phyloP scores from a whole-genome alignment of 2,113 vertebrate species.

The Cynopterus brachyotis region DNA sequence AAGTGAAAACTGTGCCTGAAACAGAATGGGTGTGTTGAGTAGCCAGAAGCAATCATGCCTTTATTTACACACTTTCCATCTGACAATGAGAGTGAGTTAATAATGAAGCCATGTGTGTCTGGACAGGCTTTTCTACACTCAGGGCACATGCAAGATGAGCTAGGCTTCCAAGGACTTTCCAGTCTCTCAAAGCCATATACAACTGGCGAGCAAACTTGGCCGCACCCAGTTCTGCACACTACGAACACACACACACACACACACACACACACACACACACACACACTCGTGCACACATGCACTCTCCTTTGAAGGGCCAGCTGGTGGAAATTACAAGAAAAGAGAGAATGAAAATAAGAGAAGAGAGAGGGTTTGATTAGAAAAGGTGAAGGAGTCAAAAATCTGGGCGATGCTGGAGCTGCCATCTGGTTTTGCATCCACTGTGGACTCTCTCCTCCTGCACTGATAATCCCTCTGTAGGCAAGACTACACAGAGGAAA shows the following conservation, averaged over 20 bases:
- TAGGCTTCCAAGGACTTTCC: not conserved
- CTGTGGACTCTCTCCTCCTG: rapidly evolving
- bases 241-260: too few species aligned
- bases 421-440: not conserved
- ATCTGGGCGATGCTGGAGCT: not conserved
- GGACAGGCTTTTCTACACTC: not conserved
- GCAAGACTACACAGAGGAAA: not conserved
- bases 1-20: rapidly evolving
- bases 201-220: not conserved
- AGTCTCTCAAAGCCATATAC: rapidly evolving
- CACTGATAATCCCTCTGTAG: not conserved
- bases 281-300: not conserved
- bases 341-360: not conserved
- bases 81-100: not conserved
- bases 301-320: not conserved
- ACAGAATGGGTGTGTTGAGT: rapidly evolving
- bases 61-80: not conserved
- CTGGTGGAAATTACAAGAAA: not conserved
- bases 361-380: not conserved
- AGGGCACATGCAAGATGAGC: rapidly evolving
- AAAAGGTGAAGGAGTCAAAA: not conserved
- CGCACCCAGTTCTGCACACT: not conserved
- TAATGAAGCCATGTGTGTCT: rapidly evolving
- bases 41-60: not conserved
- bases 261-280: not conserved